A percentile compares a stretch with the other conserved stretches of the same genome.
Evolutionary conservation across 2,113 vertebrate genomes (phyloP).

Genomic region (Heloderma charlesbogerti): DNA sequence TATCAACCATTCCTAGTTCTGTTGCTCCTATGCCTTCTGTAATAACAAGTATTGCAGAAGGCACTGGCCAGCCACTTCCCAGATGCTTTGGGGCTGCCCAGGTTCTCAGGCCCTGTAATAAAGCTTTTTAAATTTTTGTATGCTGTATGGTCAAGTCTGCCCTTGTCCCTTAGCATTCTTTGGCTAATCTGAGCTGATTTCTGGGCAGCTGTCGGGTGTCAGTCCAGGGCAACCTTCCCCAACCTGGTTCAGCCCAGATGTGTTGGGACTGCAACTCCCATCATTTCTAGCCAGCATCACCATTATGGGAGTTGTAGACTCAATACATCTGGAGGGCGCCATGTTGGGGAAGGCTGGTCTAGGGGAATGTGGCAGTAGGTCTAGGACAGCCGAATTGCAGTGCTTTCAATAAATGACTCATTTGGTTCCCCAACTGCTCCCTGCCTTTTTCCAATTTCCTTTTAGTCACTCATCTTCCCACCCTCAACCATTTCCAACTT

Average conservation of each 20-base stretch:
- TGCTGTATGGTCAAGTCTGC: not conserved
- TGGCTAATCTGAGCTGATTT: slow-evolving; percentile 25
- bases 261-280: too few species aligned
- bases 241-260: too few species aligned
- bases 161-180: too few species aligned
- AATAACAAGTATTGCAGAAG: not conserved
- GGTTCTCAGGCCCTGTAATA: too few species aligned
- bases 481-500: not conserved
- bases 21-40: too few species aligned
- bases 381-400: not conserved
- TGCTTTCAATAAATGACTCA: not conserved
- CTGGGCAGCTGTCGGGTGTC: slow-evolving; percentile 22
- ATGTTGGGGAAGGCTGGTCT: not conserved
- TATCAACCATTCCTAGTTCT: not conserved
- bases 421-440: slow-evolving; percentile 1
- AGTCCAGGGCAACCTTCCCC: not conserved
- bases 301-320: too few species aligned
- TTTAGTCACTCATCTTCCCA: slow-evolving; percentile 16
- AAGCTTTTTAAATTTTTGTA: not conserved
- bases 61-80: not conserved
- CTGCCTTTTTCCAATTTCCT: slow-evolving; percentile 4
- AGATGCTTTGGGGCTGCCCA: not conserved
- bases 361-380: not conserved
- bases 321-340: too few species aligned
- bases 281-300: too few species aligned